phyloP scores from a whole-genome alignment of 2,113 vertebrate species.

The Cavia aperea region DNA sequence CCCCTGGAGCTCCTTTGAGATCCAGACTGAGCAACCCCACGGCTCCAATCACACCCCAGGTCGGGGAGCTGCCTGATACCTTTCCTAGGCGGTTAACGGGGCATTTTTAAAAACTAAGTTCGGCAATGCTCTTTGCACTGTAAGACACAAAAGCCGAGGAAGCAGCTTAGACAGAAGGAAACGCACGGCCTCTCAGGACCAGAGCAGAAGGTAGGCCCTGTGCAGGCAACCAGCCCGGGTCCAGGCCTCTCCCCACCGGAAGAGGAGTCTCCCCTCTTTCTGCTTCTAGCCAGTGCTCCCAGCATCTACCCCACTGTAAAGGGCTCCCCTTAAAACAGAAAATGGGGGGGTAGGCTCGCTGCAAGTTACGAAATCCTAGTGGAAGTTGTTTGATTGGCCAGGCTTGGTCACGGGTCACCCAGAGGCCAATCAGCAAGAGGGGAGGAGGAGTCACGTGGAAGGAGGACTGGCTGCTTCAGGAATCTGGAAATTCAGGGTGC shows the following conservation, averaged over 20 bases:
- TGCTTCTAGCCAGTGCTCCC: background rate
- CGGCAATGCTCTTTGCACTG: background rate
- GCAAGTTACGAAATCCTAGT: background rate
- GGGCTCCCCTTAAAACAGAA: background rate
- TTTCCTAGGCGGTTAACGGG: background rate
- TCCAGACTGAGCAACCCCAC: background rate
- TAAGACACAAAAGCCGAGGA: background rate
- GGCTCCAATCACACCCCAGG: no score
- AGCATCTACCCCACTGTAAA: no score
- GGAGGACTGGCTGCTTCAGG: background rate
- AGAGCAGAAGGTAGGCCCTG: background rate
- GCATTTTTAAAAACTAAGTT: no score
- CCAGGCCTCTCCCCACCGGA: fast-evolving
- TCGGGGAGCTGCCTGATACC: background rate
- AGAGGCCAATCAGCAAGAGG: background rate
- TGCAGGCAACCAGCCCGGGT: fast-evolving
- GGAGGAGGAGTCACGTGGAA: background rate
- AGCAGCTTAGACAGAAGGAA: background rate
- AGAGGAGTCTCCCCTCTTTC: background rate
- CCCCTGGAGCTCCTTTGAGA: background rate
- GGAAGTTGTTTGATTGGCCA: background rate
- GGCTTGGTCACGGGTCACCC: background rate
- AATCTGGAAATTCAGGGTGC: background rate
- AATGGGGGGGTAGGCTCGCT: fast-evolving
- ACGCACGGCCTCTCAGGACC: background rate